Conservation (phyloP, 2,888 invertebrate species). For the Vesta saturnalis region DNA sequence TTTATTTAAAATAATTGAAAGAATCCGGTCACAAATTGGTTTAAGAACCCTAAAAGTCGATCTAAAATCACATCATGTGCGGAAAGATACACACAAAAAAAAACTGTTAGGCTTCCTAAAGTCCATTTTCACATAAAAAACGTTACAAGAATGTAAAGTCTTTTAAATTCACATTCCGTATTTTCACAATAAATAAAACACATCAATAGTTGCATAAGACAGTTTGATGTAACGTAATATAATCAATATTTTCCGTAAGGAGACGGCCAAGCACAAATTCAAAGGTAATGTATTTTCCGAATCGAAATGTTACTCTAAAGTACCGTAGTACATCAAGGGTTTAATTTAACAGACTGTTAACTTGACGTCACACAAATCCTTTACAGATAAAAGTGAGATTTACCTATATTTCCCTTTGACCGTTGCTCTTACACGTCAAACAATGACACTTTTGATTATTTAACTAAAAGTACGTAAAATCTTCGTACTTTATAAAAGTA, state of each 20-base stretch:
- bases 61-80: too few relatives aligned
- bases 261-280: conserved; percentile 1
- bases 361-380: conserved; percentile 34
- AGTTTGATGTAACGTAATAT: background rate
- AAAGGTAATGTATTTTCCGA: background rate
- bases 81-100: too few relatives aligned
- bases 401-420: background rate
- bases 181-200: too few relatives aligned
- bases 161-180: too few relatives aligned
- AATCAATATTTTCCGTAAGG: background rate
- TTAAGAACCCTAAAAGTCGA: too few relatives aligned
- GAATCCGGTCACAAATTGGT: too few relatives aligned
- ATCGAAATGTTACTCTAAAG: conserved; percentile 19
- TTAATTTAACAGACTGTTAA: conserved; percentile 42
- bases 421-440: background rate
- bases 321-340: conserved; percentile 33
- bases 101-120: too few relatives aligned
- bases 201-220: background rate
- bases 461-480: conserved; percentile 7
- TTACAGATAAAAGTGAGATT: conserved; percentile 25
- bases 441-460: background rate
- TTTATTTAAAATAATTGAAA: too few relatives aligned
- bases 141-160: too few relatives aligned
- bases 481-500: conserved; percentile 9
- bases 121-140: too few relatives aligned